These are phyloP conservation scores for Scleropages formosus DNA, from an alignment of 2,797 vertebrate genomes.

Conservation along the genomic window DNA sequence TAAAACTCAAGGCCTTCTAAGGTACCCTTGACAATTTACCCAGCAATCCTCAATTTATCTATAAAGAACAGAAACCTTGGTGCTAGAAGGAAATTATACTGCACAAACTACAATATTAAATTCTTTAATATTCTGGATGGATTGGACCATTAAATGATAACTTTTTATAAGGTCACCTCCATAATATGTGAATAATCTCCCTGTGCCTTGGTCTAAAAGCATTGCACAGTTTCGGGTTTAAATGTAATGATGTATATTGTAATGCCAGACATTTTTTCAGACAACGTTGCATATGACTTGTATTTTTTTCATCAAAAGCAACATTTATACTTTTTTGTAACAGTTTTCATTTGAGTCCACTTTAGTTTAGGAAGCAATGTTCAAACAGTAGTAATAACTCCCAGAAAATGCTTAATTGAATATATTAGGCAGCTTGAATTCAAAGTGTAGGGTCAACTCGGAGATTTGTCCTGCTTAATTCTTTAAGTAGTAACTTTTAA, in stretches of 20 bases:
- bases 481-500: background rate
- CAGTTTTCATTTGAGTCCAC: too few relatives aligned
- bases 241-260: constrained; percentile 1
- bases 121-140: background rate
- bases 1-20: too few relatives aligned
- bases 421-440: background rate
- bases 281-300: too few relatives aligned
- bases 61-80: background rate
- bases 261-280: too few relatives aligned
- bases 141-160: background rate
- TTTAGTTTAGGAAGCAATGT: too few relatives aligned
- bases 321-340: too few relatives aligned
- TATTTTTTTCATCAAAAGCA: too few relatives aligned
- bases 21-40: background rate
- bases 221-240: background rate
- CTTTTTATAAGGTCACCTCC: background rate
- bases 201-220: background rate
- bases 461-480: background rate
- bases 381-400: too few relatives aligned
- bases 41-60: background rate
- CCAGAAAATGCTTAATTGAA: background rate
- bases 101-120: background rate
- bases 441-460: background rate
- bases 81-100: background rate
- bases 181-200: background rate